Evolutionary conservation across 1,140 invertebrate genomes (phyloP).

Genomic region (Bombus superbus): DNA sequence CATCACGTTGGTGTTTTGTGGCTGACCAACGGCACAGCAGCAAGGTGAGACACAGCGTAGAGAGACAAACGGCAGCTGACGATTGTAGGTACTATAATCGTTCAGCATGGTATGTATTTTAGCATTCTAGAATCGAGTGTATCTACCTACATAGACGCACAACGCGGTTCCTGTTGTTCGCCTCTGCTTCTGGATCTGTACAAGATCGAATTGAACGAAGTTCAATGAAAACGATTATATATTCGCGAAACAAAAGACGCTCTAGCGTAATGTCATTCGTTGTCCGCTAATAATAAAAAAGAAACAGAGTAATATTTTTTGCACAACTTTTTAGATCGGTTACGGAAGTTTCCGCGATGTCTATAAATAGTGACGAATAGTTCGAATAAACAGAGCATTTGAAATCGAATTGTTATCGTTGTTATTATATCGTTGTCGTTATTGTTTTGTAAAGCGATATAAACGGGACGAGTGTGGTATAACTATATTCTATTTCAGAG

Average conservation of each 20-base stretch:
- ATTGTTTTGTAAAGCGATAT: not conserved
- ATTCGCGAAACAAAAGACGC: not conserved
- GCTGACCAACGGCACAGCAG: constrained; percentile 73
- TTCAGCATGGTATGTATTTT: constrained; percentile 80
- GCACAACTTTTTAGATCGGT: not conserved
- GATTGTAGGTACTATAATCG: constrained; percentile 73
- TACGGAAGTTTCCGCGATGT: not conserved
- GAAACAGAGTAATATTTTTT: not conserved
- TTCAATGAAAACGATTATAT: not conserved
- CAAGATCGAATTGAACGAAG: not conserved
- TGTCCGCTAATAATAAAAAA: not conserved
- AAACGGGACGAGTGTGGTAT: constrained; percentile 34
- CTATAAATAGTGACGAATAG: too few relatives aligned
- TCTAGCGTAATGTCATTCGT: not conserved
- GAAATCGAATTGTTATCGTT: not conserved
- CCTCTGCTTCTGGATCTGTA: constrained; percentile 2
- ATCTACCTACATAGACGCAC: not conserved
- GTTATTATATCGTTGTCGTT: not conserved
- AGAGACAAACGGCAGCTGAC: constrained; percentile 77
- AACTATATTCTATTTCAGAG: constrained; percentile 67
- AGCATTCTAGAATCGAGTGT: constrained; percentile 57
- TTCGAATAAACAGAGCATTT: not conserved
- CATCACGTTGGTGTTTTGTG: constrained; percentile 60
- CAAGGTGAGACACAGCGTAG: constrained; percentile 82
- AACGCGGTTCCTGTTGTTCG: constrained; percentile 16